These are phyloP conservation scores for Linepithema humile DNA, from an alignment of 1,140 invertebrate species.

Conservation along the genomic window DNA sequence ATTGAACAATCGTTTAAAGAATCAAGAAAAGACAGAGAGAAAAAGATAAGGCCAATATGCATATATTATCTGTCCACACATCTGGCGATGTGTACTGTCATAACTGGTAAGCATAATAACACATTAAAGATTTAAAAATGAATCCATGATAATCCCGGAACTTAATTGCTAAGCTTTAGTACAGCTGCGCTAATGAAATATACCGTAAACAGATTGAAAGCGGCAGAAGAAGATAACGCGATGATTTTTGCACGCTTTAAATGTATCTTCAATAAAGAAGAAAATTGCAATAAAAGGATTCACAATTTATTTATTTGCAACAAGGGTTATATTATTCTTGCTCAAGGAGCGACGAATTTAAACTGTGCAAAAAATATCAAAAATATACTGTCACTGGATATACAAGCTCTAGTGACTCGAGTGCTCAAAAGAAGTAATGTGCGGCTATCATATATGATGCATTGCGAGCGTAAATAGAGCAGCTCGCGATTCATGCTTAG, in stretches of 20 bases:
- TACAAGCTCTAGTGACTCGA: not conserved
- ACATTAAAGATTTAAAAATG: not conserved
- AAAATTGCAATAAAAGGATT: not conserved
- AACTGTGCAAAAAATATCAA: not conserved
- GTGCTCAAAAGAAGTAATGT: not conserved
- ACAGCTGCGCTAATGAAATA: not conserved
- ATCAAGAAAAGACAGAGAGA: conserved; percentile 2
- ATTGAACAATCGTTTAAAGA: conserved; percentile 9
- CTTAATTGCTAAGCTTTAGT: not conserved
- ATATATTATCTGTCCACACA: not conserved
- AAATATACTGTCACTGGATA: not conserved
- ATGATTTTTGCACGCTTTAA: not conserved
- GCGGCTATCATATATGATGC: not conserved
- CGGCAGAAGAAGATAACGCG: not conserved
- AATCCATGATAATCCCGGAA: not conserved
- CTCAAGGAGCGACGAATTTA: not conserved
- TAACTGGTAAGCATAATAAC: not conserved
- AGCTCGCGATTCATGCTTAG: no score
- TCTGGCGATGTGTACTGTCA: not conserved
- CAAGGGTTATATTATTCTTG: not conserved
- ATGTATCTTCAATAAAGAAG: not conserved
- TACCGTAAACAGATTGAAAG: not conserved
- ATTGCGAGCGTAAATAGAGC: conserved; percentile 20
- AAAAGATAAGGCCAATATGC: not conserved
- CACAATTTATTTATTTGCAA: not conserved